Evolutionary conservation across 1,140 invertebrate genomes (phyloP), one percentile per base, ranked within the genome.

Genomic region (Sycobia sp.): DNA sequence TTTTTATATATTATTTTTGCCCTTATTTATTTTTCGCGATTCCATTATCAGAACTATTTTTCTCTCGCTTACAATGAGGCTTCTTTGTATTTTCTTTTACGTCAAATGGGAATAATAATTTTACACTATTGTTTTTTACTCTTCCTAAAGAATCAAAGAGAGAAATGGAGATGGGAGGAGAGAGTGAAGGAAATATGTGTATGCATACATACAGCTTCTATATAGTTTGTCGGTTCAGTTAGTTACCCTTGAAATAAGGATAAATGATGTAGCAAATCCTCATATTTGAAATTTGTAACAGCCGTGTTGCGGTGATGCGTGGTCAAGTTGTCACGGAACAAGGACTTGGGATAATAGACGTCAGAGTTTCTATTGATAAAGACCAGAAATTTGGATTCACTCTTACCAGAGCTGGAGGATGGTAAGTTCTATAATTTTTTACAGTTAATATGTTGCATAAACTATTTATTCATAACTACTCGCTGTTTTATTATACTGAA

Each of bases 281-380:
- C 75, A 74, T 77, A 77, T 77, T 73, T 73, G 70, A 75, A 80
- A 81, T 82, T 51, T 60, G 47, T 60, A 85, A 75, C 86, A 99
- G 96, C 84, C 94, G 97, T 79, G 96, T 97, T 71, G 96, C 97
- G 70, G 96, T 99, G 72, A 97, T 99, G 86, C 88, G 97, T 74
- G 97, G 97, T 64, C 92, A 94, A 82, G 95, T 99, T 65, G 88
- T 97, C 57, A 94, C 94, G 46, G 88, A 90, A 58, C 92, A 96
- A 83, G 95, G 95, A 67, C 89, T 96, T 56, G 95, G 96, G 59
- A 91, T 99, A 79, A 91, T 96, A 74, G 96, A 96, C 70, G 96
- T 99, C 71, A 86, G 96, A 67, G 96, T 99, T n/a, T 94, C 92
- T 43, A 93, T 99, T 57, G 93, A 95, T 78, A 87, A 89, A 63